Evolutionary conservation across 2,113 vertebrate species (phyloP).

Genomic region (Columba janthina): DNA sequence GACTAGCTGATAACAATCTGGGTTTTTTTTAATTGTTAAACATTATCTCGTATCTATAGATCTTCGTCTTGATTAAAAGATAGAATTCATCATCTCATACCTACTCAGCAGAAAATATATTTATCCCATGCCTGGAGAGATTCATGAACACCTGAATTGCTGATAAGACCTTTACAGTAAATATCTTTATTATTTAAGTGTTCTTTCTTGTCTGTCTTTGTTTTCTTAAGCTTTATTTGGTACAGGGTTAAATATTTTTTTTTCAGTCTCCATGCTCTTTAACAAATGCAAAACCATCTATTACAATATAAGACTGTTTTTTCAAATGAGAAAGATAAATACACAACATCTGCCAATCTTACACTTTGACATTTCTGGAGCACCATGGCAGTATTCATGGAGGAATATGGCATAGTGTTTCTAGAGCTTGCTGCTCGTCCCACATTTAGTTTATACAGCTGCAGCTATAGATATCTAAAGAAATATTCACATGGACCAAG

Average conservation of each 20-base stretch:
- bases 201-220: not conserved
- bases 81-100: not conserved
- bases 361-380: not conserved
- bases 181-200: not conserved
- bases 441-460: slow-evolving; percentile 3
- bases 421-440: not conserved
- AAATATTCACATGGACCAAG: not conserved
- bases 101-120: not conserved
- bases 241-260: not conserved
- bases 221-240: not conserved
- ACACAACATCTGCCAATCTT: not conserved
- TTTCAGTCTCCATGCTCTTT: not conserved
- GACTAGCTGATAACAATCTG: not conserved
- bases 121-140: not conserved
- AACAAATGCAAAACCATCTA: not conserved
- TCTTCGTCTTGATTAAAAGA: not conserved
- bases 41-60: not conserved
- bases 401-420: not conserved
- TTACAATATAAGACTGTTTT: not conserved
- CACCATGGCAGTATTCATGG: slow-evolving; percentile 16
- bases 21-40: not conserved
- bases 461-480: not conserved
- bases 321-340: slow-evolving; percentile 25
- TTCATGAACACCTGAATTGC: not conserved
- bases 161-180: not conserved